Conservation (phyloP, 2,113 vertebrate genomes). For the Arothron firmamentum region DNA sequence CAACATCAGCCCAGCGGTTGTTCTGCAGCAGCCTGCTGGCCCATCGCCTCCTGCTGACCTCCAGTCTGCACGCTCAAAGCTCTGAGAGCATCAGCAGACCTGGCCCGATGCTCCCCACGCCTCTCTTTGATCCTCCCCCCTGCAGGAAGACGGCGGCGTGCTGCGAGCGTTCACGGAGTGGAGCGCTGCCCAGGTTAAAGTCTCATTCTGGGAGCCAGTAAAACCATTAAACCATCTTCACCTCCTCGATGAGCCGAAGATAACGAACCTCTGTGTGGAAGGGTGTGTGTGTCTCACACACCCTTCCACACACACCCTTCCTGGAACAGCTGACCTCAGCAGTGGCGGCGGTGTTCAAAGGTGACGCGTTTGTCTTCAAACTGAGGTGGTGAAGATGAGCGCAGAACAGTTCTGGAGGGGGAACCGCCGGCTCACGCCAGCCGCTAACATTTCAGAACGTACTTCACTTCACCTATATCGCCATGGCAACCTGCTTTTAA, state of each 20-base stretch:
- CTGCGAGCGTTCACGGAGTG: conserved; percentile 20
- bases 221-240: neutral
- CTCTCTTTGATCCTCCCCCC: conserved; percentile 36
- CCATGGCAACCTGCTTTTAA: conserved; percentile 64
- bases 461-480: conserved; percentile 52
- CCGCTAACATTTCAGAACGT: conserved; percentile 40
- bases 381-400: neutral
- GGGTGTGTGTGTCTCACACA: neutral
- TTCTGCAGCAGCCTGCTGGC: no score
- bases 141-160: conserved; percentile 14
- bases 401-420: conserved; percentile 13
- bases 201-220: neutral
- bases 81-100: conserved; percentile 17
- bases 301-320: neutral
- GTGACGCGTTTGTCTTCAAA: no score
- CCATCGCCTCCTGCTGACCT: no score
- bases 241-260: no score
- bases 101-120: conserved; percentile 3
- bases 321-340: no score
- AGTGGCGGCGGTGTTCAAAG: no score
- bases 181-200: conserved; percentile 6
- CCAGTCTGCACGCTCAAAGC: neutral
- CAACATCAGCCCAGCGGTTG: no score
- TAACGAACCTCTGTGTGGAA: no score
- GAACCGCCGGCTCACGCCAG: neutral